A percentile compares a stretch with the other conserved stretches of the same genome.
phyloP scores from a whole-genome alignment of 2,888 invertebrate genomes.

The Eucera pruinosa region DNA sequence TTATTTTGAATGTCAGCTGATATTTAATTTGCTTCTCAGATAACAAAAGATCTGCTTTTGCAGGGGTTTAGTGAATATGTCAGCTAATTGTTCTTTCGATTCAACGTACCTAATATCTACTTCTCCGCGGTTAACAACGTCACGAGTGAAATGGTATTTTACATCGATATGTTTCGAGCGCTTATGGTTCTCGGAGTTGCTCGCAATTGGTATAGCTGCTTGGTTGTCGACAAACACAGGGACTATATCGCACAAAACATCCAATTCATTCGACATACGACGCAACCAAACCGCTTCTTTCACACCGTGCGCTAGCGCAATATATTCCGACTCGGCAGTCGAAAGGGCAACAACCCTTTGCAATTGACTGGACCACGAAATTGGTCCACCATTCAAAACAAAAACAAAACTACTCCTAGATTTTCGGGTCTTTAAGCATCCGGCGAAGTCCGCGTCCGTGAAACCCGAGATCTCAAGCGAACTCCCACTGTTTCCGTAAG shows the following conservation, averaged over 20 bases:
- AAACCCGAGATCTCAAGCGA: neutral
- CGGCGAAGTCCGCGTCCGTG: too few relatives aligned
- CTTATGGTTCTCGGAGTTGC: neutral
- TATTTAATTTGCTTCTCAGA: neutral
- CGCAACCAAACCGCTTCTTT: too few relatives aligned
- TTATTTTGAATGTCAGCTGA: neutral
- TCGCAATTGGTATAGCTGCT: neutral
- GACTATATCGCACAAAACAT: neutral
- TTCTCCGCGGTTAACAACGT: too few relatives aligned
- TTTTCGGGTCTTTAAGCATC: neutral
- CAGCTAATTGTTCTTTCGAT: constrained; percentile 1
- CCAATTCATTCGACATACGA: neutral
- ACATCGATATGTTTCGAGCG: constrained; percentile 6
- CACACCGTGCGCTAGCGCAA: neutral
- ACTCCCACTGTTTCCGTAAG: constrained; percentile 19
- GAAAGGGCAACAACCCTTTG: too few relatives aligned
- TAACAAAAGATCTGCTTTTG: neutral
- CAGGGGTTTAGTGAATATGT: neutral
- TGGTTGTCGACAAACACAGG: neutral
- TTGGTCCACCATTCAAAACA: neutral
- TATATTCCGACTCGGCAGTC: too few relatives aligned
- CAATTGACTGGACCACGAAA: too few relatives aligned
- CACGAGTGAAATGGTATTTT: neutral
- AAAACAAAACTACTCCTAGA: constrained; percentile 3
- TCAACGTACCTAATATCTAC: neutral